phyloP scores from a whole-genome alignment of 2,797 vertebrate species.

The Avahi laniger region DNA sequence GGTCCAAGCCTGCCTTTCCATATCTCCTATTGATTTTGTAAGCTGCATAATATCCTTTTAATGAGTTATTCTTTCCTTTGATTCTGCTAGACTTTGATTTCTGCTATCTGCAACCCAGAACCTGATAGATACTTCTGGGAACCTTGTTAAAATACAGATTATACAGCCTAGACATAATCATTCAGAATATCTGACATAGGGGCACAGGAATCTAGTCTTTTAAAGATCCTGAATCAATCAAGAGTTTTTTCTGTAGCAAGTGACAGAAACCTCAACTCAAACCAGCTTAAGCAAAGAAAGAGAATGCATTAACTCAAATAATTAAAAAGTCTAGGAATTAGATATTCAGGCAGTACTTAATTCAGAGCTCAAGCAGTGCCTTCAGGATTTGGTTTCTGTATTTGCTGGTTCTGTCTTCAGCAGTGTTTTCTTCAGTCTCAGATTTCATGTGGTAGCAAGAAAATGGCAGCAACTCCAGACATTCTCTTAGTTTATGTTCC shows the following conservation, averaged over 20 bases:
- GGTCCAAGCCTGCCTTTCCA: not conserved
- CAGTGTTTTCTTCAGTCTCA: not conserved
- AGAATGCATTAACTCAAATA: not conserved
- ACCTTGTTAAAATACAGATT: constrained; percentile 42
- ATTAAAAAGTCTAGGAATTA: not conserved
- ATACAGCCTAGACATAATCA: not conserved
- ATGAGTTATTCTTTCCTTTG: not conserved
- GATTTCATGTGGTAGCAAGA: not conserved
- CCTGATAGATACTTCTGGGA: not conserved
- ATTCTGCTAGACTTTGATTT: constrained; percentile 3
- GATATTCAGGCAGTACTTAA: not conserved
- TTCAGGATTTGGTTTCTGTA: not conserved
- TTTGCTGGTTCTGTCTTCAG: not conserved
- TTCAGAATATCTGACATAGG: not conserved
- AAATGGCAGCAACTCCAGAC: not conserved
- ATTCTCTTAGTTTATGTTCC: not conserved
- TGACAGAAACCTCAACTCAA: not conserved
- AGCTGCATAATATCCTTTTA: not conserved
- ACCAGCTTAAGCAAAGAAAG: not conserved
- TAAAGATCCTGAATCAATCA: not conserved
- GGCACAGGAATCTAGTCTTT: not conserved
- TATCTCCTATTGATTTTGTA: constrained; percentile 3
- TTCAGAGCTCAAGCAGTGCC: not conserved
- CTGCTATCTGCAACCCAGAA: not conserved
- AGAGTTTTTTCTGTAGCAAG: not conserved